Base-by-base conservation (phyloP, 2,888 invertebrate genomes). In the Pinctada fucata region DNA sequence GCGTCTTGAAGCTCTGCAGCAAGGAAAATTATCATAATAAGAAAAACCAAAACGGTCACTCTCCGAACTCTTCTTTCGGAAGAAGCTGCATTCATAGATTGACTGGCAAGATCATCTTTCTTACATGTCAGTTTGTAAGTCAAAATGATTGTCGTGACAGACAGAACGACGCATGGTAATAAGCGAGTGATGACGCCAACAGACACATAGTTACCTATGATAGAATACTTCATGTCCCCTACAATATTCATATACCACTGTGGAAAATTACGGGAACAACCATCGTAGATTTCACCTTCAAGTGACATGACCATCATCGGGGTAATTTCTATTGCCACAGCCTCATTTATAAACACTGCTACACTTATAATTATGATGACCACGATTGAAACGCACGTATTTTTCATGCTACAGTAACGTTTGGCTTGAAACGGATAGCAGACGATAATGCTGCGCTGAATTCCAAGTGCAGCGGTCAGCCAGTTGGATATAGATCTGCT, bases 361-460 rank as follows among this genome's bases (percentile, higher is more conserved):
- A 77, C n/a, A 2, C 65, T 63, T 3, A 66, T 58, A 51, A 77
- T 47, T 13, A 67, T 63, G 45, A 77, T 72, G 16, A 47, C 66
- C 6, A 48, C n/a, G 47, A 72, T 72, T 50, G 66, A 49, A 13
- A 72, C 66, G 47, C 51, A 51, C 3, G 76, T 72, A 66, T 72
- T 52, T 31, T 52, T 65, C 67, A 77, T 77, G 3, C 70, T 66
- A 66, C 76, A 77, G n/a, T 72, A 72, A 5, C 67, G 52, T 71
- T 72, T 77, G 58, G 76, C 76, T 64, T 77, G 72, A 51, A 77
- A 77, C 4, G 76, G 76, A 10, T 66, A 51, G 16, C 72, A 52
- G 5, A 77, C 76, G n/a, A 77, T 77, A 58, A 77, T 77, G 31
- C 66, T 52, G 31, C 76, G 71, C 31, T 77, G 76, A 5, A 77